Evolutionary conservation across 2,113 vertebrate species (phyloP), one percentile per base, ranked within the genome.

Genomic region (Nerophis lumbriciformis): DNA sequence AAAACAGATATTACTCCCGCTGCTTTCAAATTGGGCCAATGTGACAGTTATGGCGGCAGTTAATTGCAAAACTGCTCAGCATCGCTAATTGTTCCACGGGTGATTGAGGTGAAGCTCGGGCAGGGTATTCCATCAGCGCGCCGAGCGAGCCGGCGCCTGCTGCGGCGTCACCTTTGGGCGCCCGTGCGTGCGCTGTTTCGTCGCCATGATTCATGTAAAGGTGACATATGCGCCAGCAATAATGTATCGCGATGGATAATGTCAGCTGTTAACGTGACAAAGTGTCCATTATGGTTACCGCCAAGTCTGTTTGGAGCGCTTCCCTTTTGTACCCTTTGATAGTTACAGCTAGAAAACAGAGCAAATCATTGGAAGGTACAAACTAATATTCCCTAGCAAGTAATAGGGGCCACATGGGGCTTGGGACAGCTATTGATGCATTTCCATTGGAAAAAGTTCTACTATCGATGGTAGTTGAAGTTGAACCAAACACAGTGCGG

Each of bases 21-120:
- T 89, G 84, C 87, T 87, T 90, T 89, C 83, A 90, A 90, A 88
- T 82, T 88, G 79, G 87, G 87, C 78, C 85, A 57, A 84, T 87
- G 87, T 88, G 86, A 90, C 90, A 89, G 88, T 90, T 90, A 89
- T 77, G 81, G 83, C n/a, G 79, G 81, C 84, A 78, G 83, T 90
- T 91, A 90, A 90, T 90, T 92, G 85, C 84, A 79, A 89, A 90
- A 88, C 84, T 88, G 86, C 84, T 88, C 84, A 87, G 88, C 88
- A 88, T 87, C 87, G 82, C 88, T 90, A 90, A 92, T 90, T 90
- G 90, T 87, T 90, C 83, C 69, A 69, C 61, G 71, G 84, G 79
- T 83, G 84, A 83, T 82, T 82, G 80, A 84, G 87, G 86, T 83
- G 82, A 85, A 75, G 78, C 79, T 78, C 63, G 79, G 82, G 85